Conservation (phyloP, 2,113 vertebrate genomes). For the Verasper variegatus region DNA sequence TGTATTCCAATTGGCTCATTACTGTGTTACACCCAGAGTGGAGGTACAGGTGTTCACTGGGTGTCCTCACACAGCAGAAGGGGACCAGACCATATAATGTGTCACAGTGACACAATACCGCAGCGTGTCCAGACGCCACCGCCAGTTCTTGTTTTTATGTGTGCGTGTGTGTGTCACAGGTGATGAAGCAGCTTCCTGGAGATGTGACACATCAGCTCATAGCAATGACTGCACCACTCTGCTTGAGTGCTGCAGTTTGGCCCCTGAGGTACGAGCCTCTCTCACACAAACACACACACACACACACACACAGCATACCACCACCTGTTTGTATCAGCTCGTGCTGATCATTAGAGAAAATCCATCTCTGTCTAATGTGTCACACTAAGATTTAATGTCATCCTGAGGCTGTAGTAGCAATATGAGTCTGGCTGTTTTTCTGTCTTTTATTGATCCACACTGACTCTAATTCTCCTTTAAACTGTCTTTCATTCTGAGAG, state of each 20-base stretch:
- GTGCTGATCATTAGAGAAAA: conserved; percentile 37
- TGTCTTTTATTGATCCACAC: conserved; percentile 41
- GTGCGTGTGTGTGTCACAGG: conserved; percentile 55
- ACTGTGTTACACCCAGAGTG: conserved; percentile 9
- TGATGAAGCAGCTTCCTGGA: conserved; percentile 65
- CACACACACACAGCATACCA: not conserved
- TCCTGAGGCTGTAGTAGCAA: conserved; percentile 4
- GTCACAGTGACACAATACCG: conserved; percentile 52
- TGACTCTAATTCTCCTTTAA: conserved; percentile 33
- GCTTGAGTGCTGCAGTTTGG: conserved; percentile 45
- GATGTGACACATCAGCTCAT: conserved; percentile 60
- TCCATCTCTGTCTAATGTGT: conserved; percentile 30
- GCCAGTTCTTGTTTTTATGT: not conserved
- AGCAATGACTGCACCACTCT: conserved; percentile 61
- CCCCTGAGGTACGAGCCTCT: not conserved
- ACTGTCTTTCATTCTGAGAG: conserved; percentile 28
- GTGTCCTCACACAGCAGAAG: conserved; percentile 32
- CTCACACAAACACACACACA: not conserved
- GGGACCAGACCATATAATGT: conserved; percentile 51
- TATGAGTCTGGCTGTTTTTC: conserved; percentile 31
- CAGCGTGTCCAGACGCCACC: conserved; percentile 43
- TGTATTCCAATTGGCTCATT: conserved; percentile 26
- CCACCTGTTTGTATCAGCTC: conserved; percentile 6
- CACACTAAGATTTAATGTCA: conserved; percentile 45
- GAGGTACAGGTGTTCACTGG: conserved; percentile 66